Evolutionary conservation across 2,797 vertebrate genomes (phyloP).

Genomic region (Tangara arthus): DNA sequence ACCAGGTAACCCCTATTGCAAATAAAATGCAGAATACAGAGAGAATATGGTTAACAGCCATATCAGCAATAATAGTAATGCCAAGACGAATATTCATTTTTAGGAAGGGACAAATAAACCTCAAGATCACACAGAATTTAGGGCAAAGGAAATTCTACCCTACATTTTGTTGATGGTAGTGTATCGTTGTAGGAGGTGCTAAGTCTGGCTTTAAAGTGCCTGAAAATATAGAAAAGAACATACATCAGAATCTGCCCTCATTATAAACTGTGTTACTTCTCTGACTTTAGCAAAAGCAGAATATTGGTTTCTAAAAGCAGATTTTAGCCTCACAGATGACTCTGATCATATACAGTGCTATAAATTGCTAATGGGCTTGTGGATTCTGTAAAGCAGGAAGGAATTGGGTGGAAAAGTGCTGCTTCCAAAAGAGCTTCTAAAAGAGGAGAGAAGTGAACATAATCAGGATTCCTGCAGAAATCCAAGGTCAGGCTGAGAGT

Average conservation of each 20-base stretch:
- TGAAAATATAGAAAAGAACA: conserved; percentile 37
- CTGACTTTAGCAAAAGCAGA: conserved; percentile 13
- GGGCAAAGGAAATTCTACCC: background rate
- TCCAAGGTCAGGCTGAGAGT: conserved; percentile 13
- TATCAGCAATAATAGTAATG: background rate
- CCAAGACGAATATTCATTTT: background rate
- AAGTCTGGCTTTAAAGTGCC: conserved; percentile 16
- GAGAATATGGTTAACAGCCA: background rate
- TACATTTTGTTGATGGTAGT: background rate
- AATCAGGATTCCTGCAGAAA: conserved; percentile 2
- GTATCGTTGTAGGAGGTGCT: conserved; percentile 10
- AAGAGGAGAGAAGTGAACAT: background rate
- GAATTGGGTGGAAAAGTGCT: conserved; percentile 38
- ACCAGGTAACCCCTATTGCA: background rate
- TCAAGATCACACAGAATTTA: background rate
- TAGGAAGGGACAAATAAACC: background rate
- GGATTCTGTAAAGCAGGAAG: conserved; percentile 49
- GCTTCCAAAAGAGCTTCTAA: conserved; percentile 40
- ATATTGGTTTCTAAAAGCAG: conserved; percentile 44
- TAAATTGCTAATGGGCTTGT: conserved; percentile 52
- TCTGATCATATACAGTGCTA: conserved; percentile 39
- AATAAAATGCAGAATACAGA: background rate
- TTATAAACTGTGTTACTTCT: conserved; percentile 15
- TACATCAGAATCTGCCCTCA: conserved; percentile 15
- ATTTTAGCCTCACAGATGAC: conserved; percentile 32